phyloP scores from a whole-genome alignment of 2,888 invertebrate species.

The Marronus borbonicus region DNA sequence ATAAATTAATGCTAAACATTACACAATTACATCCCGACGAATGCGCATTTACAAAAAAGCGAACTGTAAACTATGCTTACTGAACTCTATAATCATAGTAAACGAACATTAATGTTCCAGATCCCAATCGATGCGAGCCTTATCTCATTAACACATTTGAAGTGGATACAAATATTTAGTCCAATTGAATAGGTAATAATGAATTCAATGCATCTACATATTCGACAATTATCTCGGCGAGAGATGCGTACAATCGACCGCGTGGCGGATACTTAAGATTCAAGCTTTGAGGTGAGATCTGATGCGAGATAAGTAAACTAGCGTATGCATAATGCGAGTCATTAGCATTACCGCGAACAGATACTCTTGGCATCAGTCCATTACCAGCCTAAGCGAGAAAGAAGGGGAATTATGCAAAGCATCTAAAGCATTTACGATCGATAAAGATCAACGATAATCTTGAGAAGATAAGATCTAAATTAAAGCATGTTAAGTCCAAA shows the following conservation, averaged over 20 bases:
- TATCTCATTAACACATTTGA: not conserved
- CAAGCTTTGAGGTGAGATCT: slow-evolving; percentile 35
- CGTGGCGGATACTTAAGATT: slow-evolving; percentile 25
- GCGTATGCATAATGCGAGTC: slow-evolving; percentile 32
- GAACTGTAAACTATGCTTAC: no score
- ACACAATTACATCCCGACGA: no score
- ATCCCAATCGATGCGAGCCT: not conserved
- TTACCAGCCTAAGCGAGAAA: not conserved
- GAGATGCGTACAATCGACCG: not conserved
- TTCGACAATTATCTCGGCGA: slow-evolving; percentile 13
- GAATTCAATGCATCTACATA: slow-evolving; percentile 20
- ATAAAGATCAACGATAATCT: no score
- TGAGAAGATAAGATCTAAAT: no score
- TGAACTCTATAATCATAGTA: not conserved
- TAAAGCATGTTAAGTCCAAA: no score
- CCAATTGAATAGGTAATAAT: slow-evolving; percentile 8
- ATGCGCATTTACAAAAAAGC: no score
- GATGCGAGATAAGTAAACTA: slow-evolving; percentile 35
- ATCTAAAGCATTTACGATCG: no score
- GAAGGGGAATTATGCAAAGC: no score
- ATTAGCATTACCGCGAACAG: slow-evolving; percentile 29
- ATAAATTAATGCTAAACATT: no score
- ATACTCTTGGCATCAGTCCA: slow-evolving; percentile 4
- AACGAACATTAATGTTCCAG: not conserved
- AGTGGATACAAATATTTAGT: slow-evolving; percentile 9